Percentiles rank a stretch among this genome's conserved stretches.
These are phyloP conservation scores for Parapristionchus giblindavisi DNA, from an alignment of 2,888 invertebrate species.

Conservation along the genomic window DNA sequence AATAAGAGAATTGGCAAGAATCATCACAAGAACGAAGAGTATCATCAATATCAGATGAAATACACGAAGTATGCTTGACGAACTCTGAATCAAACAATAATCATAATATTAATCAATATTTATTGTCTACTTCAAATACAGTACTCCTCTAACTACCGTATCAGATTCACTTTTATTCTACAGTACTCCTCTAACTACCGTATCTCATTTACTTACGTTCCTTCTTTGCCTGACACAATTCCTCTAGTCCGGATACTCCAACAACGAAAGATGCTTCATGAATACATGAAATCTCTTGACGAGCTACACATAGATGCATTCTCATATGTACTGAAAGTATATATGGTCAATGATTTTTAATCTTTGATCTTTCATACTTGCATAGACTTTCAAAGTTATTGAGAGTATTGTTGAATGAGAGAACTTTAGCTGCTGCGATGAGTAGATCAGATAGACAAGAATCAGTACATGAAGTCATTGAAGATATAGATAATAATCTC, in stretches of 20 bases:
- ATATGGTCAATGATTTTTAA: no score
- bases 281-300: slow-evolving; percentile 26
- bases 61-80: no score
- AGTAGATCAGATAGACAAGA: slow-evolving; percentile 36
- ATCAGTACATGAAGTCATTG: slow-evolving; percentile 8
- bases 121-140: no score
- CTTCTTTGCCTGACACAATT: slow-evolving; percentile 26
- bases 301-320: slow-evolving; percentile 19
- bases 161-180: no score
- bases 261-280: slow-evolving; percentile 26
- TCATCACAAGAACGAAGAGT: no score
- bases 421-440: slow-evolving; percentile 7
- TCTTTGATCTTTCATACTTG: slow-evolving; percentile 29
- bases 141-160: no score
- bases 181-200: no score
- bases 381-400: slow-evolving; percentile 33
- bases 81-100: no score
- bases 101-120: no score
- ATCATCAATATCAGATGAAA: no score
- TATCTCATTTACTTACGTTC: slow-evolving; percentile 31
- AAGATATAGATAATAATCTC: slow-evolving; percentile 10
- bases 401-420: slow-evolving; percentile 32
- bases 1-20: no score
- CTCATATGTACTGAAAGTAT: slow-evolving; percentile 18
- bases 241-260: slow-evolving; percentile 30